Evolutionary conservation across 1,140 invertebrate genomes (phyloP), one percentile per base, ranked within the genome.

Genomic region (Glossosoma conforme): DNA sequence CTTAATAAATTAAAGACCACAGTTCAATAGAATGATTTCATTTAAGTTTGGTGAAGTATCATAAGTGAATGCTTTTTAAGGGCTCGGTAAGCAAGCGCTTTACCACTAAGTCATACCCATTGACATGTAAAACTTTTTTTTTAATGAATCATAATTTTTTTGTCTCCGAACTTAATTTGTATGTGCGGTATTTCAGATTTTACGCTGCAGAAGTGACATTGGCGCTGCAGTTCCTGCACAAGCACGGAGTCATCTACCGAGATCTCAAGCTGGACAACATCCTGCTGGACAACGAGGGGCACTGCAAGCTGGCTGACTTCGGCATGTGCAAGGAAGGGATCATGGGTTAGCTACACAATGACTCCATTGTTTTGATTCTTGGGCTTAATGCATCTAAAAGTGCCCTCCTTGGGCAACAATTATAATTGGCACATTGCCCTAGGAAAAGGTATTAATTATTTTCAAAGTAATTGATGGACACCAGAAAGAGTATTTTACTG

Each of bases 201-300:
- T 99, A 99, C 74, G 94, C 97, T 13, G 96, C 97, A n/a, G 96
- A 99, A 77, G 97, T 99, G n/a, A 98, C 95, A 15, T 79, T 98
- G 51, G 97, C 97, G 22, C 75, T 99, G 52, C 94, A 97, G 76
- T 99, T 98, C 76, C 80, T 99, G 51, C 97, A 99, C 73, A 81
- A 82, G 61, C 83, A 98, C 77, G 94, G 96, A 40, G 96, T 99
- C 50, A 93, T 99, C 64, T 99, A 99, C 76, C 86, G 95, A 65
- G 97, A 99, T 84, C 77, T 99, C 44, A 99, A 99, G 75, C 76
- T 99, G 58, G 97, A 99, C 75, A 99, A 99, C 75, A 99, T 99
- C 64, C 74, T 99, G 58, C 74, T 99, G 33, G 97, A 99, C 72
- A 84, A 84, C 60, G 96, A 99, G 66, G 97, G 97, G 0, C 97